phyloP scores from a whole-genome alignment of 1,140 invertebrate species.

The Aporrectodea caliginosa region DNA sequence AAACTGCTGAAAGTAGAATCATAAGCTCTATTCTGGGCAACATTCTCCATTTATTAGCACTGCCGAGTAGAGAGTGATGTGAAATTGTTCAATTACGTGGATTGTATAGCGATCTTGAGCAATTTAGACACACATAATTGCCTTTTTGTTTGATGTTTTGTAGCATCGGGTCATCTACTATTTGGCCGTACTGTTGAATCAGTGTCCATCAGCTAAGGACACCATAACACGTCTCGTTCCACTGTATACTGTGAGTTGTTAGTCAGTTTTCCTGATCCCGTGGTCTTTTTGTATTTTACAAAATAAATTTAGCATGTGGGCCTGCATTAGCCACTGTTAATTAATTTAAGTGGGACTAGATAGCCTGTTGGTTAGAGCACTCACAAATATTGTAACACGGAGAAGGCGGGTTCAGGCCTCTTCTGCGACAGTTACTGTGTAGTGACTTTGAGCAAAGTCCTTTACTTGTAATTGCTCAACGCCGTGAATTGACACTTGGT shows the following conservation, averaged over 20 bases:
- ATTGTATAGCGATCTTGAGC: background rate
- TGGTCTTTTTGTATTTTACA: background rate
- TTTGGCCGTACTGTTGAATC: conserved; percentile 18
- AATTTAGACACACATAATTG: background rate
- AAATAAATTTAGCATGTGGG: background rate
- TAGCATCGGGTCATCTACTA: conserved; percentile 29
- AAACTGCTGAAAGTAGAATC: background rate
- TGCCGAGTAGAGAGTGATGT: background rate
- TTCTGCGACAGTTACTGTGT: too few species aligned
- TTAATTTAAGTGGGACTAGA: background rate
- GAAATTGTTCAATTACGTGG: background rate
- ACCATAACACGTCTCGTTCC: conserved; percentile 17
- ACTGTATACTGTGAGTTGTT: conserved; percentile 10
- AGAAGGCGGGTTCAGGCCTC: too few species aligned
- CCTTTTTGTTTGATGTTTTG: background rate
- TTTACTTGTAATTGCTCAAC: too few species aligned
- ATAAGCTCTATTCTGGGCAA: background rate
- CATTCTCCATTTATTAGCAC: background rate
- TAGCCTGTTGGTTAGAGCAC: background rate
- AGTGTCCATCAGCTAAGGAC: conserved; percentile 5
- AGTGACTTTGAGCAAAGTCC: too few species aligned
- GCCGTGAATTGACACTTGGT: too few species aligned
- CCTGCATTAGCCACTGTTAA: background rate
- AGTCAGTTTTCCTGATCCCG: background rate
- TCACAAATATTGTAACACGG: too few species aligned